Evolutionary conservation across 1,140 invertebrate species (phyloP).

Genomic region (Drosophila elegans): DNA sequence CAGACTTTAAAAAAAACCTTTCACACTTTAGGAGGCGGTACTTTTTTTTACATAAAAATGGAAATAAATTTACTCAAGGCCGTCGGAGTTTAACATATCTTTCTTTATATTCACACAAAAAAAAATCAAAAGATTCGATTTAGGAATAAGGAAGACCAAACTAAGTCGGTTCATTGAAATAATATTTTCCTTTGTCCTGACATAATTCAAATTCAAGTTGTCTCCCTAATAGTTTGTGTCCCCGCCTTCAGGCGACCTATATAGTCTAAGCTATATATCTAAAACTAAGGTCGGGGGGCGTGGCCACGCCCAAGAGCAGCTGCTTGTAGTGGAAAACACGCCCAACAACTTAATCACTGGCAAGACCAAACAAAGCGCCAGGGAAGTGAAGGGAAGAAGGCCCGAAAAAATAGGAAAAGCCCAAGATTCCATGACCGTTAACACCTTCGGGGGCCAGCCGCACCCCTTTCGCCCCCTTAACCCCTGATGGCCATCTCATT

Average conservation of each 20-base stretch:
- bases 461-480: not conserved
- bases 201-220: constrained; percentile 4
- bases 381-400: not conserved
- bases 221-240: constrained; percentile 1
- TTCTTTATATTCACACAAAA: too few relatives aligned
- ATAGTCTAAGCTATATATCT: not conserved
- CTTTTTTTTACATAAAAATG: too few relatives aligned
- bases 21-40: too few relatives aligned
- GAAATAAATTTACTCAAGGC: too few relatives aligned
- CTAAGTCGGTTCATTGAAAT: too few relatives aligned
- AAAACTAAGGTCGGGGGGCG: constrained; percentile 1
- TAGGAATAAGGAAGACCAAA: too few relatives aligned
- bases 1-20: too few relatives aligned
- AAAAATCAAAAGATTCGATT: too few relatives aligned
- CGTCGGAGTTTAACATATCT: too few relatives aligned
- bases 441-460: constrained; percentile 37
- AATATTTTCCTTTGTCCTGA: not conserved
- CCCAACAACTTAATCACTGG: constrained; percentile 70
- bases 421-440: constrained; percentile 43
- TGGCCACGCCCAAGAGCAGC: constrained; percentile 46
- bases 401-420: constrained; percentile 17
- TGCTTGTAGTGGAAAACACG: constrained; percentile 56
- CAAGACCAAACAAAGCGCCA: constrained; percentile 15
- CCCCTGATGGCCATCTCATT: constrained; percentile 59
- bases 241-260: constrained; percentile 10